Evolutionary conservation across 2,888 invertebrate species (phyloP), one percentile per base, ranked within the genome.

Genomic region (Exephanes ischioxanthus): DNA sequence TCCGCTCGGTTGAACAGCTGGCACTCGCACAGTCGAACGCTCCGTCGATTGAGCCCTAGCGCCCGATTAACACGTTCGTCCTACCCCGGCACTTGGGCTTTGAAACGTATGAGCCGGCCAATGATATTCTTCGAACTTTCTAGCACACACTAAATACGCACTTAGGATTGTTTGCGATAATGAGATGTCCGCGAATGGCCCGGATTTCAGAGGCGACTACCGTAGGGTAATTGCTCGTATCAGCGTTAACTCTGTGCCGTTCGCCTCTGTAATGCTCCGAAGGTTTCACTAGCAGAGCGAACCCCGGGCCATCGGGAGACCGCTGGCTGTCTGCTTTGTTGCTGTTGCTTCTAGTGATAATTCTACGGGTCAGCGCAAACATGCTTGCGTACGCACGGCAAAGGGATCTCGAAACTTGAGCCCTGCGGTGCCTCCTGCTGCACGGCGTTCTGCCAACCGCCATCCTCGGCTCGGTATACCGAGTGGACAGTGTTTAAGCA

Each of bases 31-130:
- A 70, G 67, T 76, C 77, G 45, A 79, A 73, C 70, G 75, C 68
- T 37, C 55, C 68, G 53, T 45, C 83, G 77, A 83, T 86, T 77
- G 77, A 78, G 76, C 80, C 83, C 83, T 80, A 86, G 83, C 80
- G 73, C 86, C 86, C 80, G 61, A 86, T 86, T 86, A 83, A 86
- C 86, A 83, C 83, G 76, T 61, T 80, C 61, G 61, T 73, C 55
- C 53, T 51, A 66, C 22, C 80, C 71, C 45, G 80, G 26, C 4
- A 51, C 66, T 67, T 41, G 78, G 73, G 33, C 45, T 45, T 16
- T 16, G 45, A 16, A 55, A 51, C 45, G 80, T 45, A 77, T 45
- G 66, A 66, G 73, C 71, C 70, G 73, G 67, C 30, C 19, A 58
- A 33, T 63, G n/a, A 63, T 33, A 16, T 30, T 63, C 61, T 63